phyloP scores from a whole-genome alignment of 1,140 invertebrate species.

The Sitodiplosis mosellana region DNA sequence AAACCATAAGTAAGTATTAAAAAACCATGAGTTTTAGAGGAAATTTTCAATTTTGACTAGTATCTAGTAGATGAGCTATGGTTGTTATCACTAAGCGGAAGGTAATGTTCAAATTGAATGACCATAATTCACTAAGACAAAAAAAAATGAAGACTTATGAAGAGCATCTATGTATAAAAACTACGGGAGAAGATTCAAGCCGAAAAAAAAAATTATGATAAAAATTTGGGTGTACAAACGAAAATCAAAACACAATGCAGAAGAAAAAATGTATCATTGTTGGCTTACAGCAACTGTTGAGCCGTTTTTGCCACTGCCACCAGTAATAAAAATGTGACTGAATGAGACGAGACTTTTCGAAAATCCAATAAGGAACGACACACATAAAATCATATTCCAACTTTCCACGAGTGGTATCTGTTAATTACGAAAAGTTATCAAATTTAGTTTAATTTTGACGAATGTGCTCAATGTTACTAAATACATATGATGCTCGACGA shows the following conservation, averaged over 20 bases:
- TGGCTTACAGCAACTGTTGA: conserved; percentile 65
- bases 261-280: neutral
- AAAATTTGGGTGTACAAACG: too few species aligned
- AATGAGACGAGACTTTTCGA: conserved; percentile 42
- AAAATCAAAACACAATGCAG: neutral
- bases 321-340: conserved; percentile 46
- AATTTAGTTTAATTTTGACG: neutral
- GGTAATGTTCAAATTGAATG: too few species aligned
- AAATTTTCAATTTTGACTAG: too few species aligned
- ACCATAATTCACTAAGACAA: too few species aligned
- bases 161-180: too few species aligned
- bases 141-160: too few species aligned
- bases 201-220: too few species aligned
- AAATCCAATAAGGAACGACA: conserved; percentile 42
- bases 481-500: neutral
- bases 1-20: too few species aligned
- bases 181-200: too few species aligned
- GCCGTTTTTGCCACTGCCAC: conserved; percentile 93
- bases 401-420: conserved; percentile 36
- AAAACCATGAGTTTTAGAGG: too few species aligned
- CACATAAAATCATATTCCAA: conserved; percentile 33
- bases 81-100: too few species aligned
- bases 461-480: neutral
- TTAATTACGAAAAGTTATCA: conserved; percentile 8
- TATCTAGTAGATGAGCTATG: too few species aligned